A percentile compares a stretch with the other conserved stretches of the same genome.
Evolutionary conservation across 2,113 vertebrate species (phyloP).

Genomic region (Podiceps cristatus): DNA sequence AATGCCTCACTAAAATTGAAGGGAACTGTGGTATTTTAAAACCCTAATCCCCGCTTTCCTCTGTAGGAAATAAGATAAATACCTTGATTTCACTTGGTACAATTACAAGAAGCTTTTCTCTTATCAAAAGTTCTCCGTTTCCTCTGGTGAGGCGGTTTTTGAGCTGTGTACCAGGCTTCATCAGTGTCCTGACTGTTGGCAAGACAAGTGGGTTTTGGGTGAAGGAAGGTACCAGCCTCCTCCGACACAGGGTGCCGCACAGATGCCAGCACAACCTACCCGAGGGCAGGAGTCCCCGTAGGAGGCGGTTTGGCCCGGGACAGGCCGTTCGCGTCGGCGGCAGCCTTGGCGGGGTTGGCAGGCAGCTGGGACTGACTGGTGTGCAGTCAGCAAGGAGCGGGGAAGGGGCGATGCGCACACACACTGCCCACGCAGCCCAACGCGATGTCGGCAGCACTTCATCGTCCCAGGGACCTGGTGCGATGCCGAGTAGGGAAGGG

Average conservation of each 20-base stretch:
- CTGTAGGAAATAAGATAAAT: slow-evolving; percentile 43
- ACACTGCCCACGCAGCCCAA: not conserved
- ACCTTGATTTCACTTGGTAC: slow-evolving; percentile 56
- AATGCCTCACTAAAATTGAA: not conserved
- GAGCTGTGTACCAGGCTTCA: not conserved
- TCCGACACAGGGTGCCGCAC: not conserved
- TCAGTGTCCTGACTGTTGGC: not conserved
- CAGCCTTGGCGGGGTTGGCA: rapidly evolving
- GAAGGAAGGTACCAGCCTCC: not conserved
- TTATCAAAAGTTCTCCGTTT: not conserved
- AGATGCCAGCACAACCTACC: not conserved
- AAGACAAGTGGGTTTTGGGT: not conserved
- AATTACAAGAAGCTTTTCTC: slow-evolving; percentile 13
- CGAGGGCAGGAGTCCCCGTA: rapidly evolving
- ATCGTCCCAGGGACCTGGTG: rapidly evolving
- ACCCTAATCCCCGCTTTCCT: slow-evolving; percentile 18
- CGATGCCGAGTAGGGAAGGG: not conserved
- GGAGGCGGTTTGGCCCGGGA: not conserved
- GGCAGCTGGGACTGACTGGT: too few relatives aligned
- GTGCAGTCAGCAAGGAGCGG: not conserved
- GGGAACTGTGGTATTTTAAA: slow-evolving; percentile 40
- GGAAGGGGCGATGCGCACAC: not conserved
- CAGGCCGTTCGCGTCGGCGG: not conserved
- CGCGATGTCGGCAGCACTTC: not conserved
- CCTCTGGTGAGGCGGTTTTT: not conserved